Evolutionary conservation across 2,113 vertebrate species (phyloP), one percentile per base, ranked within the genome.

Genomic region (Gasterosteus nipponicus): DNA sequence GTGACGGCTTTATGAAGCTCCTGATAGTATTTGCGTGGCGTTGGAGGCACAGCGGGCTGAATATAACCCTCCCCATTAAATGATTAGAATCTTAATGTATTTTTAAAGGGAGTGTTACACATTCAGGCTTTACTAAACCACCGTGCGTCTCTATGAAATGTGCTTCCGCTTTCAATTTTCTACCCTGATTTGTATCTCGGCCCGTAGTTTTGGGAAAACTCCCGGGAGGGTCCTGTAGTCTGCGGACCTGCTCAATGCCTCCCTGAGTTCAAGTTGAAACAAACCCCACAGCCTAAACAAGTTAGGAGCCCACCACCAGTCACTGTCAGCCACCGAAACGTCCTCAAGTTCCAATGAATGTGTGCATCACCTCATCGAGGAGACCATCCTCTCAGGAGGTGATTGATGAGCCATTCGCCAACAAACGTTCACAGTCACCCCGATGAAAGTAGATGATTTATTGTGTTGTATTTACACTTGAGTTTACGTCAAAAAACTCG

Each of bases 381-480:
- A 38, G 35, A 38, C 7, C 35, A 38, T 38, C 7, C 35, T 38
- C 35, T 7, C 35, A 38, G 29, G 11, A 10, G 42, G 5, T 19
- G 58, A 38, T 38, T 38, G 35, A 38, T 38, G 35, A 38, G 19
- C 58, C 10, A 46, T 73, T 15, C 19, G n/a, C 61, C n/a, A 67
- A 35, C 15, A 1, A 22, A 19, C 53, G 67, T 54, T 66, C 63
- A 72, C 71, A 0, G 35, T 47, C 42, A 19, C 58, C 41, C 65
- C 59, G 70, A 69, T 54, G 31, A 69, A 77, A 66, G 65, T 22
- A 51, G 51, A 66, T 69, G 47, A 68, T 77, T 84, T 82, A 74
- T 77, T 64, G 29, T 79, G 69, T 57, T 51, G 57, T 89, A 89
- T 91, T 89, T 90, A 90, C 85, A 89, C 1, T 79, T 49, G 19